Percentiles rank a stretch among this genome's conserved stretches.
These are phyloP conservation scores for Gibbula magus DNA, from an alignment of 2,888 invertebrate genomes.

Conservation along the genomic window DNA sequence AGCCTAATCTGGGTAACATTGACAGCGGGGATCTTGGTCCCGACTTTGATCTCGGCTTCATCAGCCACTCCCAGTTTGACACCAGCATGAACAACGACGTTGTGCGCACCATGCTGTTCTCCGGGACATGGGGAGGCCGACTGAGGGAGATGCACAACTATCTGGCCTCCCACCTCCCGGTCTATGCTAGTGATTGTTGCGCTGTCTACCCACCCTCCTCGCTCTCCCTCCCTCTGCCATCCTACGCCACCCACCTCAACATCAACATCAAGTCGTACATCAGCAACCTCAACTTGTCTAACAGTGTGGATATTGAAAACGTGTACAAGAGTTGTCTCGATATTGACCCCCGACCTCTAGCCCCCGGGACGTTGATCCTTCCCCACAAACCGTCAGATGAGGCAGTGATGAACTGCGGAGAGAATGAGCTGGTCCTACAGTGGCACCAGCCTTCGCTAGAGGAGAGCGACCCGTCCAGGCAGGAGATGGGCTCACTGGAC, in stretches of 20 bases:
- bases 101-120: conserved; percentile 56
- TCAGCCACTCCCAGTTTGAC: conserved; percentile 66
- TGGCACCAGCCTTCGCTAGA: conserved; percentile 69
- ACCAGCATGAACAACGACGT: conserved; percentile 65
- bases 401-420: conserved; percentile 47
- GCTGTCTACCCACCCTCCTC: conserved; percentile 67
- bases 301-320: conserved; percentile 44
- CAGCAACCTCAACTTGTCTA: conserved; percentile 47
- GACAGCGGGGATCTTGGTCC: conserved; percentile 57
- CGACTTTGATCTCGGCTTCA: conserved; percentile 69
- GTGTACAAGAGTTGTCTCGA: conserved; percentile 5
- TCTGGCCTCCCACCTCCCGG: conserved; percentile 58
- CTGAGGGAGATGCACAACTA: conserved; percentile 65
- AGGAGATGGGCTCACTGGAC: conserved; percentile 55
- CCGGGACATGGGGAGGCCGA: conserved; percentile 59
- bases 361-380: conserved; percentile 53
- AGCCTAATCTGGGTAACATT: conserved; percentile 34
- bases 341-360: conserved; percentile 36
- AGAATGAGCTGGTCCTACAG: conserved; percentile 67
- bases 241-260: conserved; percentile 43
- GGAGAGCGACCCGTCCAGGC: conserved; percentile 52
- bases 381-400: conserved; percentile 52
- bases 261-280: conserved; percentile 53
- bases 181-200: conserved; percentile 63
- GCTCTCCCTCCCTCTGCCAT: conserved; percentile 48